Evolutionary conservation across 2,888 invertebrate genomes (phyloP).

Genomic region (Leptodirus hochenwartii): DNA sequence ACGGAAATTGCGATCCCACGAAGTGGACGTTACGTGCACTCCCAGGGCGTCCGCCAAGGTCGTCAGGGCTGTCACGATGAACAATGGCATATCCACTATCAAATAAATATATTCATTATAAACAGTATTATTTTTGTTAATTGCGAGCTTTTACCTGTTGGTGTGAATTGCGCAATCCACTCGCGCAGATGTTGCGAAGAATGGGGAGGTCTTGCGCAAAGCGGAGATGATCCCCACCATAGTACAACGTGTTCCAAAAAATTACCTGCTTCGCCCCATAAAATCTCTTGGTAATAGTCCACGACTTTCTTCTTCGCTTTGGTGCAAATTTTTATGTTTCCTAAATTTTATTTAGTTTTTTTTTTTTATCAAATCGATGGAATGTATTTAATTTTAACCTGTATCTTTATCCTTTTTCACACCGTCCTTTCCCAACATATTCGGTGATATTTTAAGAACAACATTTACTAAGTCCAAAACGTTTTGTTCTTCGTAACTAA

Average conservation of each 20-base stretch:
- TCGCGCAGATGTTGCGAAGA: conserved; percentile 45
- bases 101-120: conserved; percentile 10
- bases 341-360: conserved; percentile 23
- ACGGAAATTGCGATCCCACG: conserved; percentile 56
- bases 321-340: conserved; percentile 36
- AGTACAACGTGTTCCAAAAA: conserved; percentile 64
- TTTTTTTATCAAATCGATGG: background rate
- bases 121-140: background rate
- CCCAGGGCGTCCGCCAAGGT: conserved; percentile 62
- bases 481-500: conserved; percentile 48
- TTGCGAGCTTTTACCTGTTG: conserved; percentile 36
- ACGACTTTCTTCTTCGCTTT: conserved; percentile 43
- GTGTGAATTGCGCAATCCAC: conserved; percentile 41
- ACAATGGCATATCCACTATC: conserved; percentile 41
- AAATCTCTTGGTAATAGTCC: conserved; percentile 51
- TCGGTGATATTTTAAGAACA: conserved; percentile 37
- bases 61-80: conserved; percentile 50
- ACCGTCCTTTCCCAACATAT: conserved; percentile 40
- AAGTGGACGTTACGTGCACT: conserved; percentile 59
- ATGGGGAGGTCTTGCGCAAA: conserved; percentile 44
- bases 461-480: conserved; percentile 41
- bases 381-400: conserved; percentile 12
- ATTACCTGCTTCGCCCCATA: conserved; percentile 69
- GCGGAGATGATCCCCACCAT: conserved; percentile 65
- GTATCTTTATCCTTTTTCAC: conserved; percentile 34